Evolutionary conservation across 1,140 invertebrate species (phyloP), one percentile per base, ranked within the genome.

Genomic region (Drosophila insularis): DNA sequence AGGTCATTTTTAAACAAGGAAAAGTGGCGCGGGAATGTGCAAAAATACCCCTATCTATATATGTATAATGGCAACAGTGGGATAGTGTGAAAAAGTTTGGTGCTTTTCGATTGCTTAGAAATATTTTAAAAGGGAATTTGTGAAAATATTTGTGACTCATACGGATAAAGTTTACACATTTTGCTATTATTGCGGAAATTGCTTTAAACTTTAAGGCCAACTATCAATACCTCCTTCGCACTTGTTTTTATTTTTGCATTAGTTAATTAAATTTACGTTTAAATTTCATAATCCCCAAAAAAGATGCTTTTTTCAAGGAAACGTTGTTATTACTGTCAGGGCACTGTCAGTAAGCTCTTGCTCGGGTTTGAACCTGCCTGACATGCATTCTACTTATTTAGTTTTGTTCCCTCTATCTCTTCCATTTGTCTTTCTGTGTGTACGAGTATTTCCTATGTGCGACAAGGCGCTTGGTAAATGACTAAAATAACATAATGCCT

Each of bases 381-480:
- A 76, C 81, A 85, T 71, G 78, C 54, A 80, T 66, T 75, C 40
- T 35, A 64, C 67, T 64, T 55, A 77, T 55, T 68, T 40, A 31
- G 59, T 56, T 63, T 54, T 32, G 35, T 8, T 10, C 10, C 58
- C 8, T 37, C 17, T 65, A 40, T 60, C 46, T 65, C 61, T 46
- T n/a, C 40, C n/a, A 43, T 43, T 6, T 43, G 40, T 43, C 6
- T 46, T 2, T 13, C 10, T 13, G 35, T 37, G 35, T 37, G 2
- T 13, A 11, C 4, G 35, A 13, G 35, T 37, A 37, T 37, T 37
- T 54, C n/a, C 23, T 13, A 54, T 54, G 4, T 54, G 50, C 60
- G 64, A 60, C 55, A 40, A 61, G 55, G 68, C 65, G 59, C 39
- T 14, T 50, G 59, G 32, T 40, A 73, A 73, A 73, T 63, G 40